Conservation (phyloP, 2,888 invertebrate species). For the Penaeus monodon region DNA sequence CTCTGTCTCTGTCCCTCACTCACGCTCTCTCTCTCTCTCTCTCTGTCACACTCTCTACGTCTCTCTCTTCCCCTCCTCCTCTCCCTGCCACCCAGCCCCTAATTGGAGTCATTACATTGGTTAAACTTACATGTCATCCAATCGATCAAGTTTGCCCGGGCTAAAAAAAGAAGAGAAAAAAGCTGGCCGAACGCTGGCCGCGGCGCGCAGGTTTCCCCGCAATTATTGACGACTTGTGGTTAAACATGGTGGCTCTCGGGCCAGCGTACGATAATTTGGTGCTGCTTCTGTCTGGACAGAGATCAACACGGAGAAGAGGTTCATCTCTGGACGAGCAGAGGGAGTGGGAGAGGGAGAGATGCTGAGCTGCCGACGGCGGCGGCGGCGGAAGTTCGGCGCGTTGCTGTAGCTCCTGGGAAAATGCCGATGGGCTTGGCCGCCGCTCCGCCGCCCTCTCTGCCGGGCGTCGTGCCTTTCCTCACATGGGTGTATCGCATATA, state of each 20-base stretch:
- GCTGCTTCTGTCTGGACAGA: slow-evolving; percentile 33
- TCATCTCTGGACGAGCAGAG: slow-evolving; percentile 13
- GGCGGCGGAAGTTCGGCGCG: too few relatives aligned
- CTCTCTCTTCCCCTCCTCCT: slow-evolving; percentile 22
- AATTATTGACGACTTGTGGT: slow-evolving; percentile 64
- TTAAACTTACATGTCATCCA: slow-evolving; percentile 64
- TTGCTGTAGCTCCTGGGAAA: too few relatives aligned
- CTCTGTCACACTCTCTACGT: slow-evolving; percentile 7
- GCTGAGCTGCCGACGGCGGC: too few relatives aligned
- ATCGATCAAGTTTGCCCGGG: slow-evolving; percentile 59
- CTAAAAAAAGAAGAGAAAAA: slow-evolving; percentile 28
- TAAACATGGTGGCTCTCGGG: slow-evolving; percentile 54
- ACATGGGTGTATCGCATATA: too few relatives aligned
- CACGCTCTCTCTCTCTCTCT: background rate
- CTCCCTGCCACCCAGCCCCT: slow-evolving; percentile 1
- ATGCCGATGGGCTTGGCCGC: too few relatives aligned
- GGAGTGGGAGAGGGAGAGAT: too few relatives aligned
- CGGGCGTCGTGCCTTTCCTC: too few relatives aligned
- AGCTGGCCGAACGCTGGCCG: slow-evolving; percentile 30
- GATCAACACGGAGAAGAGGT: slow-evolving; percentile 22
- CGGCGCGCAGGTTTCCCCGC: slow-evolving; percentile 58
- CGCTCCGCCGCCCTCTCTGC: background rate
- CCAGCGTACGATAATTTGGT: slow-evolving; percentile 60
- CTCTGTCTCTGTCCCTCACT: too few relatives aligned
- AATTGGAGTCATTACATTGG: slow-evolving; percentile 64